These are phyloP conservation scores for Marcusenius ussheri DNA, from an alignment of 2,113 vertebrate genomes.

Conservation along the genomic window DNA sequence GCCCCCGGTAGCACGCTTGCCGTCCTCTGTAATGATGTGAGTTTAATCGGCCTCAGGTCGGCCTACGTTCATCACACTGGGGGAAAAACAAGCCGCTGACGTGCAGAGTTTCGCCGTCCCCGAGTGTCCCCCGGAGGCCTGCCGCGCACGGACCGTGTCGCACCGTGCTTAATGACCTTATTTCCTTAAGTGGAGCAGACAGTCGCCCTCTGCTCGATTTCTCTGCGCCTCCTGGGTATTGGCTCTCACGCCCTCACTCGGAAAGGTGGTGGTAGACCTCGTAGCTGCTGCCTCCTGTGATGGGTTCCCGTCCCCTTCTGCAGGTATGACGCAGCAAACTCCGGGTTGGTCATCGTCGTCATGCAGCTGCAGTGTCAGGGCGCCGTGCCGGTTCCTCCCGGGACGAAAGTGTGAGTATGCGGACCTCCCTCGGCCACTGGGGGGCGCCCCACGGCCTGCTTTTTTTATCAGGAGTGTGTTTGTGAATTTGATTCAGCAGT, in stretches of 20 bases:
- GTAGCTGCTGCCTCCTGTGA: not conserved
- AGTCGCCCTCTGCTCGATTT: too few species aligned
- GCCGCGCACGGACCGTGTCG: not conserved
- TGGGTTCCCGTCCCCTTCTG: constrained; percentile 27
- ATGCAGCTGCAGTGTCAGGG: constrained; percentile 57
- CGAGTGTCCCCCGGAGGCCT: not conserved
- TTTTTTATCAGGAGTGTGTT: not conserved
- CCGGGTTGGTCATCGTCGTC: constrained; percentile 65
- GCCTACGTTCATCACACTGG: not conserved
- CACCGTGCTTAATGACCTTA: not conserved
- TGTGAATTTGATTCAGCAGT: not conserved
- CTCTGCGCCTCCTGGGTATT: not conserved
- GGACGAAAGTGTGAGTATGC: constrained; percentile 69
- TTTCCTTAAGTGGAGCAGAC: not conserved
- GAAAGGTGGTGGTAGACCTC: not conserved
- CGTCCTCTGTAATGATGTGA: not conserved
- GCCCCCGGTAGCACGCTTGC: not conserved
- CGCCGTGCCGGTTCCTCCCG: constrained; percentile 49
- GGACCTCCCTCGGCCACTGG: not conserved
- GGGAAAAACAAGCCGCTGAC: not conserved
- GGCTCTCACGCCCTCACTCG: not conserved
- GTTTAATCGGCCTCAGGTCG: not conserved
- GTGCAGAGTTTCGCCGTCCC: not conserved
- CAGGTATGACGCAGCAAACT: constrained; percentile 61
- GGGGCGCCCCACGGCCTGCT: too few species aligned